A percentile compares a stretch with the other conserved stretches of the same genome.
Conservation (phyloP, 2,888 invertebrate genomes). For the Cataglyphis altisquamis region DNA sequence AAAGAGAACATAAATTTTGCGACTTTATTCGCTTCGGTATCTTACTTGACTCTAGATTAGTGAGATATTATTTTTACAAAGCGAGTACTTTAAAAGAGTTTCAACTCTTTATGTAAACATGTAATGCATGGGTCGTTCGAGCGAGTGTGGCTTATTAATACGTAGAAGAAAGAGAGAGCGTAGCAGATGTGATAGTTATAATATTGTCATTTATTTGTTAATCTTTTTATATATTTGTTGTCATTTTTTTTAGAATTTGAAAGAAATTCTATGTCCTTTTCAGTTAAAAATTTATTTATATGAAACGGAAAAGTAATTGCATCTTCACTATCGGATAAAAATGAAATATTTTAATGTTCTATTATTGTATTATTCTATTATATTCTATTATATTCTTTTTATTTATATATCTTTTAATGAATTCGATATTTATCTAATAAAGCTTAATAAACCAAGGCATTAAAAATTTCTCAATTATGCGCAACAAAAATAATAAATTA, state of each 20-base stretch:
- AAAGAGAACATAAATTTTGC: constrained; percentile 4
- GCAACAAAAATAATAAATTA: background rate
- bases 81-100: constrained; percentile 40
- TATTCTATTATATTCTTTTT: background rate
- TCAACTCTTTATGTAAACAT: constrained; percentile 20
- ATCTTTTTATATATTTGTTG: constrained; percentile 59
- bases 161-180: background rate
- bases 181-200: constrained; percentile 55
- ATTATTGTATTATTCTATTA: background rate
- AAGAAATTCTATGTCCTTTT: constrained; percentile 61
- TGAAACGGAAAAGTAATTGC: constrained; percentile 68
- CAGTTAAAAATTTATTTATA: constrained; percentile 63
- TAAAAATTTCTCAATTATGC: background rate
- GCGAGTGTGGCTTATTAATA: constrained; percentile 57
- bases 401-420: background rate
- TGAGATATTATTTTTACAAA: constrained; percentile 34
- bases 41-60: constrained; percentile 24
- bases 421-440: background rate
- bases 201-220: constrained; percentile 69
- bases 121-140: constrained; percentile 8
- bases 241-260: constrained; percentile 55
- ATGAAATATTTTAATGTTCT: background rate
- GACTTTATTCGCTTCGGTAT: constrained; percentile 10
- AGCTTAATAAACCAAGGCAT: background rate
- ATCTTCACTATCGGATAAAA: background rate